Evolutionary conservation across 2,888 invertebrate species (phyloP).

Genomic region (Drosophila kanekoi): DNA sequence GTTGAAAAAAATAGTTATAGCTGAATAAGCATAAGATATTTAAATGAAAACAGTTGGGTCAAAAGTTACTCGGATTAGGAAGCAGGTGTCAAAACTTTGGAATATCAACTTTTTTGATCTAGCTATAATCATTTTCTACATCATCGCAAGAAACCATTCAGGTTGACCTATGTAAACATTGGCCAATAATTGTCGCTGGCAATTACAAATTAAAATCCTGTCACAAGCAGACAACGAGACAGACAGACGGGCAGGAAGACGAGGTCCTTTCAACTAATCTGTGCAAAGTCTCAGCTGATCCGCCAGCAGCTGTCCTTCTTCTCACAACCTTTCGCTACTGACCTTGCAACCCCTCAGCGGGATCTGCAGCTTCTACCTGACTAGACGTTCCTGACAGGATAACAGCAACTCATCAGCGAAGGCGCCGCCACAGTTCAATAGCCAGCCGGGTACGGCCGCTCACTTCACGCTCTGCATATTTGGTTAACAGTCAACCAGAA

Average conservation of each 20-base stretch:
- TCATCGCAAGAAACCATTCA: neutral
- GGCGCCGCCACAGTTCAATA: conserved; percentile 16
- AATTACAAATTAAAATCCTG: conserved; percentile 34
- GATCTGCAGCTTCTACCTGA: conserved; percentile 46
- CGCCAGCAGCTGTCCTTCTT: conserved; percentile 40
- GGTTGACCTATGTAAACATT: conserved; percentile 12
- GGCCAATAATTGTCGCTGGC: neutral
- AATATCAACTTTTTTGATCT: neutral
- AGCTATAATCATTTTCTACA: neutral
- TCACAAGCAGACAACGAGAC: conserved; percentile 14
- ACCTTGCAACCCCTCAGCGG: conserved; percentile 47
- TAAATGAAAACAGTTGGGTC: neutral
- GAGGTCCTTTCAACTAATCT: conserved; percentile 31
- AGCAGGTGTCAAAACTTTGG: no score
- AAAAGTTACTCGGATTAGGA: neutral
- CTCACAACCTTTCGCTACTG: conserved; percentile 29
- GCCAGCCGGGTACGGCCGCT: conserved; percentile 15
- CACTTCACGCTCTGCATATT: conserved; percentile 78
- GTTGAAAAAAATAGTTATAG: no score
- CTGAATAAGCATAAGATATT: no score
- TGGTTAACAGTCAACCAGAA: conserved; percentile 80
- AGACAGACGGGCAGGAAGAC: neutral
- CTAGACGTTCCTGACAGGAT: conserved; percentile 20
- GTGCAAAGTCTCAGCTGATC: conserved; percentile 51
- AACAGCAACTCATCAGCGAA: conserved; percentile 5